phyloP scores from a whole-genome alignment of 2,113 vertebrate species.

The Atlantisia rogersi region DNA sequence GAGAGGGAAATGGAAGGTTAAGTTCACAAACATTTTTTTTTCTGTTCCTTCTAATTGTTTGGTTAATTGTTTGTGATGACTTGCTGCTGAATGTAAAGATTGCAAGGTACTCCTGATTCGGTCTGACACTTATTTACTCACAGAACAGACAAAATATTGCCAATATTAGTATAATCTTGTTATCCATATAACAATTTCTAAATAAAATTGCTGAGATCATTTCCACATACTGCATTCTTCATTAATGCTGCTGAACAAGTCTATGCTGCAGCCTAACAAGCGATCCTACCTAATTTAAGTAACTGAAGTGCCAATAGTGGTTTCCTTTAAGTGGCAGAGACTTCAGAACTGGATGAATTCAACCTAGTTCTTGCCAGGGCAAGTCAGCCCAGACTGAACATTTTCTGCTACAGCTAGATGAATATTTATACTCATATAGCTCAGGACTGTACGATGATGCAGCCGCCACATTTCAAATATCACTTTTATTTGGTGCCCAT shows the following conservation, averaged over 20 bases:
- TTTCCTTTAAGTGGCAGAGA: neutral
- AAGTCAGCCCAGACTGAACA: neutral
- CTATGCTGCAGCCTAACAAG: neutral
- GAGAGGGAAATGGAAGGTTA: neutral
- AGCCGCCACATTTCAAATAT: neutral
- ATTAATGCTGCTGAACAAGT: neutral
- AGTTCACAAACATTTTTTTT: neutral
- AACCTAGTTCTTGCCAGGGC: neutral
- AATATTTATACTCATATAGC: neutral
- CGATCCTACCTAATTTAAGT: neutral
- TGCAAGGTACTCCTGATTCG: neutral
- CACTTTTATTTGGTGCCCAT: neutral
- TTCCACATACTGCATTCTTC: neutral
- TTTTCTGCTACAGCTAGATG: neutral
- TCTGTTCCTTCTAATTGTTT: neutral
- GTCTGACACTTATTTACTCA: neutral
- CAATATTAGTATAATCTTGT: neutral
- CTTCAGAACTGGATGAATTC: neutral
- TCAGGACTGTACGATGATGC: neutral
- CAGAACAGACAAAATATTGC: neutral
- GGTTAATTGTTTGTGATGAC: neutral
- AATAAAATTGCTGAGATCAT: neutral
- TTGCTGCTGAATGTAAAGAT: neutral
- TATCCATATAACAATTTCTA: neutral
- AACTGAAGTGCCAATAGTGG: neutral